Evolutionary conservation across 2,888 invertebrate genomes (phyloP), one percentile per base, ranked within the genome.

Genomic region (Callimorpha dominula): DNA sequence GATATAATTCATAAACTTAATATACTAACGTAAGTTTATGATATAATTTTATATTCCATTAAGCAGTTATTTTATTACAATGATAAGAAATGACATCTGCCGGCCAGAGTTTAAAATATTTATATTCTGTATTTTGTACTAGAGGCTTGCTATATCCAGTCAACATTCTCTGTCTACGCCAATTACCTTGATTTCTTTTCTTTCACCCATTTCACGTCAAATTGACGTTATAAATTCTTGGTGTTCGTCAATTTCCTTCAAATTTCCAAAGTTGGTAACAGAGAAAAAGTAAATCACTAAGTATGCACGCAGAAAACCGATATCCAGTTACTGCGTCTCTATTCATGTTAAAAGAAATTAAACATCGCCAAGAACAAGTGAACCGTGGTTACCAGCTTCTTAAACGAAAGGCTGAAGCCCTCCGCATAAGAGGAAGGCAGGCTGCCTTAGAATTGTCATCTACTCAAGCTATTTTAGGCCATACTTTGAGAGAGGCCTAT

Each of bases 331-430:
- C 94, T 1, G 94, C 95, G 0, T 95, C 95, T 0, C 85, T 94
- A 8, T 95, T 91, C 76, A 95, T 95, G 95, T 76, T 95, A 12
- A 90, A 93, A 75, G 95, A 95, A 81, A 94, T 95, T 65, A 95
- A 95, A 74, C 91, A 88, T 40, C 91, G 94, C 0, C 94, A 93
- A 70, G 93, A 93, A 75, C 90, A 92, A 69, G 95, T 95, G 0
- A 87, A 89, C 62, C 89, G 93, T 1, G 95, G 95, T 0, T 92
- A 92, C 77, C 93, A 94, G 66, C 87, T 95, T 1, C 81, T 95
- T 63, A 92, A 91, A 72, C 86, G 94, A 4, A 94, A 95, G 81
- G 88, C 93, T 0, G 95, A 95, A 78, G 95, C 94, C 0, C 85
- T 95, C 0, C 88, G 94, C 17, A 79, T 91, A 12, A 86, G 86